phyloP scores from a whole-genome alignment of 2,113 vertebrate genomes.

The Esox niger region DNA sequence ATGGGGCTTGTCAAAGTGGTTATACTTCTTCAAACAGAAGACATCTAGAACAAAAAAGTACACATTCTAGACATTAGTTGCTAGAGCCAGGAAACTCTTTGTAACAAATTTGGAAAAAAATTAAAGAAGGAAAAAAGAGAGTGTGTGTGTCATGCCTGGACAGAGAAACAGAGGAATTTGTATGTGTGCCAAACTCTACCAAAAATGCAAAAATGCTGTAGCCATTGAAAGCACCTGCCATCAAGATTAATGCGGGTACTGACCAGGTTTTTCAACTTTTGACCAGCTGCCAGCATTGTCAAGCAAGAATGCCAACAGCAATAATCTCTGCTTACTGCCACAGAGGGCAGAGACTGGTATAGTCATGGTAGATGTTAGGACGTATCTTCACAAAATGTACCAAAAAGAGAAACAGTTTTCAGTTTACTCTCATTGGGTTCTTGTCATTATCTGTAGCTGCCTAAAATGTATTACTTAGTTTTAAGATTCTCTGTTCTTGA shows the following conservation, averaged over 20 bases:
- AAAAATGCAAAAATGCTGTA: constrained; percentile 65
- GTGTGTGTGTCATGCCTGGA: constrained; percentile 63
- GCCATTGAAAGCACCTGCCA: constrained; percentile 58
- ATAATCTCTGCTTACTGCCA: constrained; percentile 27
- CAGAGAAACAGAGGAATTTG: constrained; percentile 68
- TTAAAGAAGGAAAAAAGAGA: constrained; percentile 28
- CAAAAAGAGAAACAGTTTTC: background rate
- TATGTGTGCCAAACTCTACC: constrained; percentile 66
- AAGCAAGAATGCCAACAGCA: constrained; percentile 52
- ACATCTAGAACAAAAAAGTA: constrained; percentile 38
- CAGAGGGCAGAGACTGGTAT: constrained; percentile 28
- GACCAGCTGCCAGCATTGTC: constrained; percentile 56
- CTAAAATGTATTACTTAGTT: constrained; percentile 13
- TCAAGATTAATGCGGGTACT: constrained; percentile 45
- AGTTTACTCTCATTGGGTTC: constrained; percentile 7
- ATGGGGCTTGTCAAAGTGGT: constrained; percentile 9
- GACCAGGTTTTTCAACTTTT: constrained; percentile 36
- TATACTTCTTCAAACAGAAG: constrained; percentile 51
- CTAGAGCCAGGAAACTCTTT: constrained; percentile 56
- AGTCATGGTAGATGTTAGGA: constrained; percentile 34
- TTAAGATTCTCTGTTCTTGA: constrained; percentile 15
- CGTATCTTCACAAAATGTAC: constrained; percentile 46
- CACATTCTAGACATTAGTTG: constrained; percentile 39
- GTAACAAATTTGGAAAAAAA: constrained; percentile 32
- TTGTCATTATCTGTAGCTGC: constrained; percentile 2